Evolutionary conservation across 1,140 invertebrate species (phyloP).

Genomic region (Drusus annulatus): DNA sequence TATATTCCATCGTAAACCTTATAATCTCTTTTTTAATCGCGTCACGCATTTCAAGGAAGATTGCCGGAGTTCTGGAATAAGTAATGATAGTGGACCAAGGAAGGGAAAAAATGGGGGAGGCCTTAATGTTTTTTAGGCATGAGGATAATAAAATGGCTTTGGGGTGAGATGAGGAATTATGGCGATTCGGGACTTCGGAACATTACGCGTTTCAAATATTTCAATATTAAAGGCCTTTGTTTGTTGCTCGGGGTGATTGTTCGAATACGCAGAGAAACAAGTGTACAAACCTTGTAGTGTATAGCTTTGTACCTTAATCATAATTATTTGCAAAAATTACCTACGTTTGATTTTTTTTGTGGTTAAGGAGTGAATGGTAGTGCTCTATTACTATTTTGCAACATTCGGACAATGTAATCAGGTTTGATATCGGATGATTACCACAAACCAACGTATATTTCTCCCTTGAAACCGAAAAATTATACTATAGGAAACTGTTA

Average conservation of each 20-base stretch:
- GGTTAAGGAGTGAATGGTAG: too few species aligned
- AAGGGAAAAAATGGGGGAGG: conserved; percentile 47
- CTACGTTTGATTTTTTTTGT: too few species aligned
- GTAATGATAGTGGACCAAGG: conserved; percentile 27
- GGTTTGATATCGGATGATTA: too few species aligned
- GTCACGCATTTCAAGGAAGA: conserved; percentile 58
- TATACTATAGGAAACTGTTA: too few species aligned
- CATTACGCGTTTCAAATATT: conserved; percentile 32
- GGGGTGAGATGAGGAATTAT: conserved; percentile 44
- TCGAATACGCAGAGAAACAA: not conserved
- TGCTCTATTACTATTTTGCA: too few species aligned
- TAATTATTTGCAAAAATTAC: too few species aligned
- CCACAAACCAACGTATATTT: too few species aligned
- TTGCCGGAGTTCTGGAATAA: conserved; percentile 29
- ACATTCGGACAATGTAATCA: too few species aligned
- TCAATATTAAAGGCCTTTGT: conserved; percentile 21
- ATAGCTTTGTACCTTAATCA: too few species aligned
- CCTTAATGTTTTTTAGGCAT: conserved; percentile 55
- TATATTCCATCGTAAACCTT: conserved; percentile 55
- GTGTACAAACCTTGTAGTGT: too few species aligned
- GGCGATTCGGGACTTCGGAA: conserved; percentile 13
- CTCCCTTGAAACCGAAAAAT: too few species aligned
- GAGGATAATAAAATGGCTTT: conserved; percentile 48
- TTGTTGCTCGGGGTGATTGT: not conserved
- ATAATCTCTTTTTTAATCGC: conserved; percentile 60